A percentile compares a stretch with the other conserved stretches of the same genome.
phyloP scores from a whole-genome alignment of 2,888 invertebrate species.

The Tyria jacobaeae region DNA sequence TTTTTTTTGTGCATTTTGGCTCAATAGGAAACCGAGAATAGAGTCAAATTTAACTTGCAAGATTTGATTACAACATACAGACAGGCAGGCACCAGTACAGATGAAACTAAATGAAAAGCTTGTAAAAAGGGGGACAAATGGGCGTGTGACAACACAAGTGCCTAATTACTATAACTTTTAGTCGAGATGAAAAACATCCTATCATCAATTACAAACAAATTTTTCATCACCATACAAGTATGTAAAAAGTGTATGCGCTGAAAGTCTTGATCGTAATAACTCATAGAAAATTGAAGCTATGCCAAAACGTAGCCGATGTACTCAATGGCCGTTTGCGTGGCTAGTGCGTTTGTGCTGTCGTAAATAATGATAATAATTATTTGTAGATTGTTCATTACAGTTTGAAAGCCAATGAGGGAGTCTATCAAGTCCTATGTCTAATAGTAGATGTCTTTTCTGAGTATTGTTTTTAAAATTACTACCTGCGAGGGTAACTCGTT shows the following conservation, averaged over 20 bases:
- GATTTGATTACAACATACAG: too few species aligned
- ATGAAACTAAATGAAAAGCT: too few species aligned
- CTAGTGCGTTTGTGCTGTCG: conserved; percentile 19
- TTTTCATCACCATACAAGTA: conserved; percentile 20
- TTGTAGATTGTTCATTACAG: background rate
- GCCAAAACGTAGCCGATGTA: conserved; percentile 53
- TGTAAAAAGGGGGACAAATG: too few species aligned
- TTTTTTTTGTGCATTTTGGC: too few species aligned
- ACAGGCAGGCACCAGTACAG: too few species aligned
- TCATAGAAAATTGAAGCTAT: conserved; percentile 59
- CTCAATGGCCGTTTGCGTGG: conserved; percentile 31
- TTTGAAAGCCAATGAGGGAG: too few species aligned
- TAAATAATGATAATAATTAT: conserved; percentile 19
- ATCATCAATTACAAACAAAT: conserved; percentile 10
- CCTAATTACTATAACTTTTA: conserved; percentile 4
- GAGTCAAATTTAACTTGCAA: too few species aligned
- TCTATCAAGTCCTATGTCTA: too few species aligned
- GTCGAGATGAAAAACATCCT: background rate
- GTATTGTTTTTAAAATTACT: too few species aligned
- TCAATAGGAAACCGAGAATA: too few species aligned
- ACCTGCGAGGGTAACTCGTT: too few species aligned
- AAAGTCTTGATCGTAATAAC: conserved; percentile 44
- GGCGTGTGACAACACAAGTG: background rate
- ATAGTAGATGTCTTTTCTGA: too few species aligned
- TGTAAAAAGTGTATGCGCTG: conserved; percentile 26